These are phyloP conservation scores for Lasioglossum zephyrum DNA, from an alignment of 2,888 invertebrate genomes.

Conservation along the genomic window DNA sequence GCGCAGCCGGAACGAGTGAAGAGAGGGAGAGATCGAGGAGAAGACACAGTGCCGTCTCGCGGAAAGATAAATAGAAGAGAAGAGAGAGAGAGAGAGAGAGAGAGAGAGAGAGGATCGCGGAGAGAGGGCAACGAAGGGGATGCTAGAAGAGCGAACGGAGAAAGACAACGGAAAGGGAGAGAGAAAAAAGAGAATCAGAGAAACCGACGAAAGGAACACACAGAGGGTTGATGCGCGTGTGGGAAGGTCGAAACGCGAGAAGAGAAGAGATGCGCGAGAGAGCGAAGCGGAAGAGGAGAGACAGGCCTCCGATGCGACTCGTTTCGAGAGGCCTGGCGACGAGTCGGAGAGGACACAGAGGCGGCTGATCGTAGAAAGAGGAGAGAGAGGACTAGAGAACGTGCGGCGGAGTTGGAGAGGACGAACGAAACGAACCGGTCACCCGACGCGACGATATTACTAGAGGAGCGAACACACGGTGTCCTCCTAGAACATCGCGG, in stretches of 20 bases:
- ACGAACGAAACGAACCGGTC: slow-evolving; percentile 57
- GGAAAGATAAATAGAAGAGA: slow-evolving; percentile 20
- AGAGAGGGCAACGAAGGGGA: background rate
- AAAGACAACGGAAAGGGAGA: slow-evolving; percentile 4
- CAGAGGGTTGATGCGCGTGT: background rate
- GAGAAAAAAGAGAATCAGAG: background rate
- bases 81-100: background rate
- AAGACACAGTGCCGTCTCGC: background rate
- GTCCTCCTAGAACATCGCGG: slow-evolving; percentile 58
- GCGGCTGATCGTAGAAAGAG: background rate
- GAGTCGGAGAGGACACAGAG: background rate
- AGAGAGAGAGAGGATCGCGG: background rate
- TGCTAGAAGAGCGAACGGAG: background rate
- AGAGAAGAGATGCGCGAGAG: background rate
- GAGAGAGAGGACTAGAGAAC: background rate
- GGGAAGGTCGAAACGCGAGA: background rate
- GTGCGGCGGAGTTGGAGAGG: background rate
- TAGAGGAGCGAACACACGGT: slow-evolving; percentile 36
- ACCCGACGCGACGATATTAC: slow-evolving; percentile 39
- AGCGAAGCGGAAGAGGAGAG: slow-evolving; percentile 11
- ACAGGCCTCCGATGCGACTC: too few relatives aligned
- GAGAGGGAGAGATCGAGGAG: slow-evolving; percentile 6
- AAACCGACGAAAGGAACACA: background rate
- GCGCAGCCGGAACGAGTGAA: slow-evolving; percentile 40
- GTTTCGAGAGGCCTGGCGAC: too few relatives aligned